Evolutionary conservation across 2,113 vertebrate species (phyloP), one percentile per base, ranked within the genome.

Genomic region (Lontra canadensis): DNA sequence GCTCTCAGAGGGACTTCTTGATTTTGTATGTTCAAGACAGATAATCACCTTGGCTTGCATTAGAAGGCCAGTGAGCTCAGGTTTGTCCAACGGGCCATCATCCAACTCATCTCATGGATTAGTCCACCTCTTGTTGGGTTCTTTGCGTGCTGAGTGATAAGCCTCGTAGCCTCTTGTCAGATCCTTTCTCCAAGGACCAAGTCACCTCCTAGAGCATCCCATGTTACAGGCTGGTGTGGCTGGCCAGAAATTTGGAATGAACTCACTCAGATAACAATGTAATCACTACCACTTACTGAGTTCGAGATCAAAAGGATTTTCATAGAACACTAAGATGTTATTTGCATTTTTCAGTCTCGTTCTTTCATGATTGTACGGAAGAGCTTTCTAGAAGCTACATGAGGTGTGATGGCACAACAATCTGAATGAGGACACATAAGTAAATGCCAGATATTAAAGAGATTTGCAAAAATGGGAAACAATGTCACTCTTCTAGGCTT

Each of bases 1-100:
- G 49, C 79, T 97, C 39, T 87, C 93, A 14, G 73, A 87, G 84
- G 47, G 61, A 74, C 23, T 88, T 96, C 90, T 91, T 67, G 93
- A 34, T 92, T 94, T 93, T 57, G 9, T 73, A 21, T 83, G 29
- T 61, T 81, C 49, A 86, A 49, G 44, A 92, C 4, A 80, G 85
- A 65, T 14, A 42, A 49, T 55, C 20, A 21, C 39, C 26, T 81
- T 93, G 39, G 49, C 13, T 5, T 29, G 71, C 6, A 31, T 42
- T 59, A 49, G 29, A 42, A 73, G 44, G 17, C 26, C 36, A 1
- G 0, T 8, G 44, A 67, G 42, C 21, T 73, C 49, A 61, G 42
- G 11, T 42, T 71, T 65, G 25, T 86, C 93, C 74, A 42, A 69
- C 15, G 80, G 42, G 47, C 76, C 29, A 18, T 34, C 3, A 29